phyloP scores from a whole-genome alignment of 1,140 invertebrate genomes.

The Scylla paramamosain region DNA sequence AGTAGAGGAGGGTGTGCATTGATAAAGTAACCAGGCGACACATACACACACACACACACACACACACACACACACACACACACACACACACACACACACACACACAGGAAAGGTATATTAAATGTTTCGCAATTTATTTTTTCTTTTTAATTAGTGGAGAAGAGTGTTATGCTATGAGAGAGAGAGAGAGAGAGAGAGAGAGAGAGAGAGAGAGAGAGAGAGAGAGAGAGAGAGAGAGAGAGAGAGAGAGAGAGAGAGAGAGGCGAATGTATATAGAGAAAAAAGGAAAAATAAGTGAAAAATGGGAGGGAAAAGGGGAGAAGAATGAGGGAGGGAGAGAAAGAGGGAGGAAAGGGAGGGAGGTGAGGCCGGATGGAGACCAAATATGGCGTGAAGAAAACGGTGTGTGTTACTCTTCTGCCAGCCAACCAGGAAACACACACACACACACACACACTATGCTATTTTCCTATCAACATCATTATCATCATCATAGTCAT shows the following conservation, averaged over 20 bases:
- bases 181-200: conserved; percentile 42
- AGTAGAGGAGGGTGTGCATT: too few relatives aligned
- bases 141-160: too few relatives aligned
- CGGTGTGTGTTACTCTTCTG: too few relatives aligned
- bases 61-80: conserved; percentile 42
- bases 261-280: background rate
- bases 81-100: conserved; percentile 54
- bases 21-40: background rate
- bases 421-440: background rate
- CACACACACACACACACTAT: conserved; percentile 55
- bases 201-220: conserved; percentile 48
- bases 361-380: background rate
- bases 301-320: background rate
- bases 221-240: conserved; percentile 31
- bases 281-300: background rate
- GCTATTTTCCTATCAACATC: background rate
- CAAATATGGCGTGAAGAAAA: background rate
- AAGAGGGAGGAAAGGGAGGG: background rate
- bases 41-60: conserved; percentile 30
- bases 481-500: background rate
- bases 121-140: too few relatives aligned
- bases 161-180: background rate
- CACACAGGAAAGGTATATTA: background rate
- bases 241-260: conserved; percentile 17
- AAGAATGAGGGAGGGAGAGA: background rate